These are phyloP conservation scores for Cyclopterus lumpus DNA, from an alignment of 2,797 vertebrate genomes.

Conservation along the genomic window DNA sequence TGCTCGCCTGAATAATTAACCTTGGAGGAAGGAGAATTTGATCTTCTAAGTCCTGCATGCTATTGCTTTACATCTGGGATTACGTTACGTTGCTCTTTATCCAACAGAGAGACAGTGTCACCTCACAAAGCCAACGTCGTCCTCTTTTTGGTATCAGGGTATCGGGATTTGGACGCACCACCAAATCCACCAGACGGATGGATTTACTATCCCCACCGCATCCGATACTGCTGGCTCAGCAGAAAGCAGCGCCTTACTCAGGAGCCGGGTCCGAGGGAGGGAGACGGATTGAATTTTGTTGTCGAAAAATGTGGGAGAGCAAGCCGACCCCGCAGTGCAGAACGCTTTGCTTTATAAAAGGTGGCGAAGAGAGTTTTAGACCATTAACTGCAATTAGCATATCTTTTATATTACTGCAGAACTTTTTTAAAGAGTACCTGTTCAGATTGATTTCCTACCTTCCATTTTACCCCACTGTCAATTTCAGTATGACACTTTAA, in stretches of 20 bases:
- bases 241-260: slow-evolving; percentile 61
- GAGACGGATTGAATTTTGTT: slow-evolving; percentile 59
- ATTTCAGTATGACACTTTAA: slow-evolving; percentile 7
- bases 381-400: slow-evolving; percentile 56
- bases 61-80: slow-evolving; percentile 39
- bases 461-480: slow-evolving; percentile 16
- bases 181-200: slow-evolving; percentile 54
- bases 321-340: slow-evolving; percentile 43
- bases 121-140: slow-evolving; percentile 28
- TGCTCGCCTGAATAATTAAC: slow-evolving; percentile 37
- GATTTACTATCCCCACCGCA: slow-evolving; percentile 69
- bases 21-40: slow-evolving; percentile 12
- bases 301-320: slow-evolving; percentile 54
- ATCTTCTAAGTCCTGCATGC: slow-evolving; percentile 13
- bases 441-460: slow-evolving; percentile 38
- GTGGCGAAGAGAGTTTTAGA: slow-evolving; percentile 31
- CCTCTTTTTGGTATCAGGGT: slow-evolving; percentile 1
- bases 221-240: slow-evolving; percentile 60
- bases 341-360: slow-evolving; percentile 50
- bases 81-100: slow-evolving; percentile 22
- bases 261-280: slow-evolving; percentile 38
- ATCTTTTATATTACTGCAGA: slow-evolving; percentile 38
- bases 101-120: slow-evolving; percentile 36
- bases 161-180: slow-evolving; percentile 54
- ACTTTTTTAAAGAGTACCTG: slow-evolving; percentile 23